Evolutionary conservation across 2,113 vertebrate genomes (phyloP).

Genomic region (Puffinus mauretanicus): DNA sequence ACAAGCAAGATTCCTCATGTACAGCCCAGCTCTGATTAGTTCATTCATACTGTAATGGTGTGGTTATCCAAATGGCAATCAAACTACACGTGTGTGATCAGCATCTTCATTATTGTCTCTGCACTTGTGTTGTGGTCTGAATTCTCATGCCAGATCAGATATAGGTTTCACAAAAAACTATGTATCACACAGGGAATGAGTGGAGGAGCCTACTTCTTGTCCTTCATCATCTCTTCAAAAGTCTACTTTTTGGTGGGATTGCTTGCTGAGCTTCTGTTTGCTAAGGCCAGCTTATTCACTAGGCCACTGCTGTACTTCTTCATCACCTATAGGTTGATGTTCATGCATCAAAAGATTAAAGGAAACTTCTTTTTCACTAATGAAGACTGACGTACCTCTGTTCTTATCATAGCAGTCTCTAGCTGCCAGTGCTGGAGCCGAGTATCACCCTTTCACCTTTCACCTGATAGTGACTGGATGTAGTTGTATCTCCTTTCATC

Average conservation of each 20-base stretch:
- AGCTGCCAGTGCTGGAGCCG: not conserved
- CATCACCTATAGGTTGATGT: not conserved
- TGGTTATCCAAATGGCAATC: not conserved
- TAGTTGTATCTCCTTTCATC: not conserved
- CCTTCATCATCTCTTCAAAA: not conserved
- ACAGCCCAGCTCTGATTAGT: not conserved
- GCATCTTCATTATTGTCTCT: not conserved
- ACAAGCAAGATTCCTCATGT: not conserved
- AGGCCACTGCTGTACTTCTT: not conserved
- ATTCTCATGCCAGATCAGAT: not conserved
- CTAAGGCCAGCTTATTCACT: not conserved
- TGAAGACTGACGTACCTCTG: not conserved
- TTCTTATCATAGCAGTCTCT: not conserved
- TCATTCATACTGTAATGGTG: not conserved
- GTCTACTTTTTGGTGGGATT: not conserved
- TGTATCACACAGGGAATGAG: not conserved
- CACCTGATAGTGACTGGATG: not conserved
- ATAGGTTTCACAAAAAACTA: not conserved
- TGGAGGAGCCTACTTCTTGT: not conserved
- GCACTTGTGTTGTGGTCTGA: not conserved
- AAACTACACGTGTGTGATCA: not conserved
- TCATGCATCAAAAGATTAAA: not conserved
- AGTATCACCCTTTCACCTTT: not conserved
- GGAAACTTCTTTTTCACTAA: not conserved
- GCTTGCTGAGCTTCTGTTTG: not conserved